A percentile compares a stretch with the other conserved stretches of the same genome.
Conservation (phyloP, 2,888 invertebrate genomes). For the Ferrisia virgata region DNA sequence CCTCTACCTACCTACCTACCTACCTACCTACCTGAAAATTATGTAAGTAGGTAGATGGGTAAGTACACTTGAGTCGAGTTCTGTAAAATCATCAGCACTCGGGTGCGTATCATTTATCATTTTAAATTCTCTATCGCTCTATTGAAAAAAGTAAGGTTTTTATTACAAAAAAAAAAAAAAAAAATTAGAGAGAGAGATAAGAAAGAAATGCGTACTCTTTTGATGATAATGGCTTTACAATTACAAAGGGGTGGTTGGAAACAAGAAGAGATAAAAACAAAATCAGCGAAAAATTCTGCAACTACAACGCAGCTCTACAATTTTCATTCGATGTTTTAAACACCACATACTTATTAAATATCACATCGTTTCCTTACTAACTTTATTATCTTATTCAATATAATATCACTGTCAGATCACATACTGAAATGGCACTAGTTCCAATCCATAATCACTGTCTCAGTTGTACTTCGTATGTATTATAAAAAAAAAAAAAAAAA, state of each 20-base stretch:
- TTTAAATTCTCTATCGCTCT: too few relatives aligned
- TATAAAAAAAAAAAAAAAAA: background rate
- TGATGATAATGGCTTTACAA: background rate
- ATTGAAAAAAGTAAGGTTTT: too few relatives aligned
- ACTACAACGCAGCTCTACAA: background rate
- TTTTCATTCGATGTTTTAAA: conserved; percentile 7
- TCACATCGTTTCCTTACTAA: conserved; percentile 44
- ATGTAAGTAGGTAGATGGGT: too few relatives aligned
- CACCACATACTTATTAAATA: conserved; percentile 41
- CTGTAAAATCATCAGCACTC: background rate
- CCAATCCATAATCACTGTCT: conserved; percentile 39
- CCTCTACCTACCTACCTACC: too few relatives aligned
- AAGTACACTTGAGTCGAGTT: background rate
- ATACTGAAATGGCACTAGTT: conserved; percentile 45
- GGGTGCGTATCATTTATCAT: background rate
- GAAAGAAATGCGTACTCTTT: background rate
- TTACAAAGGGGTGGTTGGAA: background rate
- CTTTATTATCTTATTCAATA: conserved; percentile 43
- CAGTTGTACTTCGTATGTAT: background rate
- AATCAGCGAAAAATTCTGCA: background rate
- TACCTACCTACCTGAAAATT: too few relatives aligned
- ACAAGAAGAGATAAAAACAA: background rate
- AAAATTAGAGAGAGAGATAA: background rate
- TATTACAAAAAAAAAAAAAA: background rate
- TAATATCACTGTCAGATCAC: conserved; percentile 43